phyloP scores from a whole-genome alignment of 2,113 vertebrate species.

The Salvelinus namaycush region DNA sequence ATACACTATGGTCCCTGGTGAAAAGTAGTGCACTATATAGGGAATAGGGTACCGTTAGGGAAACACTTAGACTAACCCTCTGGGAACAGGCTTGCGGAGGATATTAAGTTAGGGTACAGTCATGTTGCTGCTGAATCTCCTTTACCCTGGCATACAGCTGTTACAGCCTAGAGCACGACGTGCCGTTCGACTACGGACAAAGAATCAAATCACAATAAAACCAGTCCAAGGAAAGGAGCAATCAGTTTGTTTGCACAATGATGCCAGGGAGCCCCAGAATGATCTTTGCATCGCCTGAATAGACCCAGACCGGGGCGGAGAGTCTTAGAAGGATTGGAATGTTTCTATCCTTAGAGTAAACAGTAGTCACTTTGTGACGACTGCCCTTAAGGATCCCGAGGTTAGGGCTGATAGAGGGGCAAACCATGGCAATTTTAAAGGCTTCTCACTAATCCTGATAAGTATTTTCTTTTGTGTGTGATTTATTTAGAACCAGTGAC shows the following conservation, averaged over 20 bases:
- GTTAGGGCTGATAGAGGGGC: slow-evolving; percentile 16
- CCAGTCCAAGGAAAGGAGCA: background rate
- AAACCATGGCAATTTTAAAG: slow-evolving; percentile 37
- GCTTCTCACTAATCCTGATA: slow-evolving; percentile 47
- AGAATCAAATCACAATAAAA: background rate
- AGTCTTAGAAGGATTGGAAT: slow-evolving; percentile 22
- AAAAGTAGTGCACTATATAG: too few relatives aligned
- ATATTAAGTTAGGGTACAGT: background rate
- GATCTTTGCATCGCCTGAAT: slow-evolving; percentile 20
- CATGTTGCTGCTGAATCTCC: background rate
- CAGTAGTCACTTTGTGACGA: slow-evolving; percentile 39
- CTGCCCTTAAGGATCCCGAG: slow-evolving; percentile 35
- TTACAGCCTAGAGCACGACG: too few relatives aligned
- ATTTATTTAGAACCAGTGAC: slow-evolving; percentile 41
- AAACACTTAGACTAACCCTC: too few relatives aligned
- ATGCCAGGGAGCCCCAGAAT: background rate
- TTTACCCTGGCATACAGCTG: too few relatives aligned
- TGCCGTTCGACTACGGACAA: background rate
- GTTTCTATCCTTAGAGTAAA: slow-evolving; percentile 25
- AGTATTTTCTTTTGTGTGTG: slow-evolving; percentile 31
- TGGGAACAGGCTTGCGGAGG: background rate
- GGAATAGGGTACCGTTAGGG: too few relatives aligned
- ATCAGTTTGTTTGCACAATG: background rate
- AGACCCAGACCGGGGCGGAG: background rate
- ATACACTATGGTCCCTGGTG: too few relatives aligned